Evolutionary conservation across 2,113 vertebrate genomes (phyloP).

Genomic region (Platysteira castanea): DNA sequence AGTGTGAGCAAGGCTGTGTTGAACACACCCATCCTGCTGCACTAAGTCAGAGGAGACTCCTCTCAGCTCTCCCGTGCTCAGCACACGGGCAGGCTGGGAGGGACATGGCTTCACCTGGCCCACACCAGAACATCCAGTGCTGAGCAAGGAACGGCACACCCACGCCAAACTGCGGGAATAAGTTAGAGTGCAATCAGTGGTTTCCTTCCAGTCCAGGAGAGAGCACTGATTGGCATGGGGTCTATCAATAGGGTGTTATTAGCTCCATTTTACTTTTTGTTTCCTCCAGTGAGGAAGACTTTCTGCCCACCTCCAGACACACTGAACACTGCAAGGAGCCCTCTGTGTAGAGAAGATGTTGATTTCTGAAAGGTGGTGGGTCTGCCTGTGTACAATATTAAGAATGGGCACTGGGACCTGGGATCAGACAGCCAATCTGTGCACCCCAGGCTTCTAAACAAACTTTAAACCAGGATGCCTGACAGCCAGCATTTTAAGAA

Average conservation of each 20-base stretch:
- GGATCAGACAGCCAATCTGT: neutral
- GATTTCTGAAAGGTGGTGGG: neutral
- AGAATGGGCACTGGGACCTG: neutral
- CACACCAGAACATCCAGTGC: neutral
- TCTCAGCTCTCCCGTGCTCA: neutral
- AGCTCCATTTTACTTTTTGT: neutral
- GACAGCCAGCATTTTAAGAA: neutral
- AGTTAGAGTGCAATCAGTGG: neutral
- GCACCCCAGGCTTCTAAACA: neutral
- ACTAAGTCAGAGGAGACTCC: neutral
- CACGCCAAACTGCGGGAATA: neutral
- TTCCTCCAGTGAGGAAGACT: neutral
- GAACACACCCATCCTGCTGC: neutral
- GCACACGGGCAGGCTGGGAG: neutral
- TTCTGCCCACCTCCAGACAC: neutral
- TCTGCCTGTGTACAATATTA: neutral
- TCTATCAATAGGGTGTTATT: neutral
- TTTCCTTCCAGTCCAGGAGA: neutral
- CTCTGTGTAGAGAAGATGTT: neutral
- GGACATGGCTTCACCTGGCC: neutral
- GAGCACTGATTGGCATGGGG: fast-evolving
- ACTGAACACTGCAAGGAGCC: neutral
- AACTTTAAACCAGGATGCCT: neutral
- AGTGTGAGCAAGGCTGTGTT: neutral
- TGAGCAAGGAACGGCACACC: neutral